Conservation (phyloP, 2,888 invertebrate species). For the Philhelius pedissequus region DNA sequence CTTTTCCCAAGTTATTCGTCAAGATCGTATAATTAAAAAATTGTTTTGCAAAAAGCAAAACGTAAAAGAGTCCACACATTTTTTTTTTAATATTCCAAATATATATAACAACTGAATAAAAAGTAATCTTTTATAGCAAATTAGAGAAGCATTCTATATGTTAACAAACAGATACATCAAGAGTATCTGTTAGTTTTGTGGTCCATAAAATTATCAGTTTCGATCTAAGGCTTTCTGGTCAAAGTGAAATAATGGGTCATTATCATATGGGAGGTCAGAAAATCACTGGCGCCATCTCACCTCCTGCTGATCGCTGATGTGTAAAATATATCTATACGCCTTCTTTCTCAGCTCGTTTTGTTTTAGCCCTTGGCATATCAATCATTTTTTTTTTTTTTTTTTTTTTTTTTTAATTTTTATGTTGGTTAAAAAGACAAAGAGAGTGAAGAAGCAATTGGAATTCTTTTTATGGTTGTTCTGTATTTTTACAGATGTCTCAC, state of each 20-base stretch:
- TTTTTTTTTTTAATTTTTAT: neutral
- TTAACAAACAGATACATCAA: neutral
- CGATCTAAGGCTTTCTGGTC: slow-evolving; percentile 12
- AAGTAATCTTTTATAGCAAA: slow-evolving; percentile 2
- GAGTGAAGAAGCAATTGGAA: slow-evolving; percentile 18
- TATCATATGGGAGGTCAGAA: slow-evolving; percentile 71
- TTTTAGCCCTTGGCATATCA: slow-evolving; percentile 35
- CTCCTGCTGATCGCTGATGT: slow-evolving; percentile 76
- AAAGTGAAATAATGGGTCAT: slow-evolving; percentile 27
- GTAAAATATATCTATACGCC: slow-evolving; percentile 55
- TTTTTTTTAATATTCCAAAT: slow-evolving; percentile 24
- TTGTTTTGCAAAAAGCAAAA: slow-evolving; percentile 14
- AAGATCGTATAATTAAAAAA: slow-evolving; percentile 28
- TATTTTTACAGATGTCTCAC: slow-evolving; percentile 19
- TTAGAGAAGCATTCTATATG: slow-evolving; percentile 1
- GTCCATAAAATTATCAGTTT: slow-evolving; percentile 38
- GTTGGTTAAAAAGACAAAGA: neutral
- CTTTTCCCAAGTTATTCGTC: slow-evolving; percentile 17
- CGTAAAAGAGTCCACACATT: slow-evolving; percentile 15
- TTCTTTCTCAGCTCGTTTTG: slow-evolving; percentile 45
- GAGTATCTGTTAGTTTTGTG: neutral
- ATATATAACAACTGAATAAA: slow-evolving; percentile 10
- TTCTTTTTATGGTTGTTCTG: neutral
- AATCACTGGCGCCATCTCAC: slow-evolving; percentile 77
- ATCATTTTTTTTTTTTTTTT: slow-evolving; percentile 24